These are phyloP conservation scores for Chelidonichthys spinosus DNA, from an alignment of 2,797 vertebrate species.

Conservation along the genomic window DNA sequence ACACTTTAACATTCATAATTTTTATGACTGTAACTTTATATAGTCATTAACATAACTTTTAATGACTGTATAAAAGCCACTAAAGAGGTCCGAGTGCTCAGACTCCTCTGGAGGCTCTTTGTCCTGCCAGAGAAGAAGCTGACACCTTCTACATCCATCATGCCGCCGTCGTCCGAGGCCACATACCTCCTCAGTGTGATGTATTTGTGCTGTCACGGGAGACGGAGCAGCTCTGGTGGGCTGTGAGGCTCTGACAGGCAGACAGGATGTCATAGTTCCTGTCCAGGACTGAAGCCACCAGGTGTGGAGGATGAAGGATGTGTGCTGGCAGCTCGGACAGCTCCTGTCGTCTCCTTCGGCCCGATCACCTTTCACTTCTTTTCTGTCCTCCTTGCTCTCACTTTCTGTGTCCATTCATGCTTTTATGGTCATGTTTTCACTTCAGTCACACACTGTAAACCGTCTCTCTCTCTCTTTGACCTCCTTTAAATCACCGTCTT, in stretches of 20 bases:
- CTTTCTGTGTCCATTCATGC: neutral
- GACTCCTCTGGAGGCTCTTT: constrained; percentile 2
- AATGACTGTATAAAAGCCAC: neutral
- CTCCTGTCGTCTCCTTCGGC: constrained; percentile 33
- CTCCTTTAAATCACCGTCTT: neutral
- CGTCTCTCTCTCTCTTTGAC: neutral
- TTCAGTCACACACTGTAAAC: neutral
- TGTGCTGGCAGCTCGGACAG: constrained; percentile 39
- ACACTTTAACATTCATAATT: neutral
- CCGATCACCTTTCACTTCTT: constrained; percentile 35
- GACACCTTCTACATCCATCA: constrained; percentile 30
- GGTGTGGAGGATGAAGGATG: constrained; percentile 28
- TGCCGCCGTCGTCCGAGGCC: constrained; percentile 27
- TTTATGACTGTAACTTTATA: neutral
- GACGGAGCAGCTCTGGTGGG: neutral
- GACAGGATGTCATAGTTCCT: constrained; percentile 22
- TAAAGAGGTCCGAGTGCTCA: neutral
- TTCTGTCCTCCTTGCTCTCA: neutral
- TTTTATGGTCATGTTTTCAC: neutral
- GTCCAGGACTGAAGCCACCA: constrained; percentile 41
- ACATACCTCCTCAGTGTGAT: constrained; percentile 19
- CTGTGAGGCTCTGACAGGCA: neutral
- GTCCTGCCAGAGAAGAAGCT: constrained; percentile 25
- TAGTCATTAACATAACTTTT: neutral
- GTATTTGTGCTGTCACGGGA: constrained; percentile 2